Evolutionary conservation across 2,797 vertebrate species (phyloP).

Genomic region (Oreochromis grahami): DNA sequence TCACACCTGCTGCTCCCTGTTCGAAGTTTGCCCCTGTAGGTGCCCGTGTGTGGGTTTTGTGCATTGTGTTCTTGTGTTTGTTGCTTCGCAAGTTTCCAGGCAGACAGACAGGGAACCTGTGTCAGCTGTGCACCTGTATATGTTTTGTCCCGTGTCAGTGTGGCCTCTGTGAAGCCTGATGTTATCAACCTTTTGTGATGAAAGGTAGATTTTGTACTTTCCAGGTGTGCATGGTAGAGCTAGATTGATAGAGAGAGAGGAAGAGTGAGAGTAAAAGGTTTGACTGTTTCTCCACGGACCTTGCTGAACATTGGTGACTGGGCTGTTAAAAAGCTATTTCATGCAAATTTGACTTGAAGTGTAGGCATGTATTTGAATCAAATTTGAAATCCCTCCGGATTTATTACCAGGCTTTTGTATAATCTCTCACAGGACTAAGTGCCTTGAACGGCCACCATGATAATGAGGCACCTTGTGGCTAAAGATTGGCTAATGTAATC

Average conservation of each 20-base stretch:
- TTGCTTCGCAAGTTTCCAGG: background rate
- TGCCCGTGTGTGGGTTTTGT: background rate
- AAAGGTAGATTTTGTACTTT: constrained; percentile 55
- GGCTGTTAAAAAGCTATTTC: constrained; percentile 7
- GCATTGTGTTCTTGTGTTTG: background rate
- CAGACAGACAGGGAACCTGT: background rate
- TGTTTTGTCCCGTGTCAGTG: constrained; percentile 46
- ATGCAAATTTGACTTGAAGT: constrained; percentile 10
- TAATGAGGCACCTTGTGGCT: constrained; percentile 22
- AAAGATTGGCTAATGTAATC: constrained; percentile 3
- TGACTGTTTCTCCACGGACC: background rate
- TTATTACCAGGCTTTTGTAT: constrained; percentile 19
- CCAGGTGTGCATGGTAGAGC: constrained; percentile 46
- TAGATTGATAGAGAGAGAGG: background rate
- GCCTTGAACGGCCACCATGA: background rate
- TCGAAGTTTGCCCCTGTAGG: constrained; percentile 5
- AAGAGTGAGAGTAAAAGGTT: background rate
- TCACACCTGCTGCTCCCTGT: constrained; percentile 37
- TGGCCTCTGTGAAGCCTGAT: constrained; percentile 46
- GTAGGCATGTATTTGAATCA: background rate
- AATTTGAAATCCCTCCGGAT: constrained; percentile 16
- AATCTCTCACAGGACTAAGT: constrained; percentile 8
- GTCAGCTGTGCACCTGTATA: constrained; percentile 55
- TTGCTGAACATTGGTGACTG: background rate
- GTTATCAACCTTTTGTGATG: constrained; percentile 60